Evolutionary conservation across 1,140 invertebrate genomes (phyloP).

Genomic region (Drosophila kikkawai): DNA sequence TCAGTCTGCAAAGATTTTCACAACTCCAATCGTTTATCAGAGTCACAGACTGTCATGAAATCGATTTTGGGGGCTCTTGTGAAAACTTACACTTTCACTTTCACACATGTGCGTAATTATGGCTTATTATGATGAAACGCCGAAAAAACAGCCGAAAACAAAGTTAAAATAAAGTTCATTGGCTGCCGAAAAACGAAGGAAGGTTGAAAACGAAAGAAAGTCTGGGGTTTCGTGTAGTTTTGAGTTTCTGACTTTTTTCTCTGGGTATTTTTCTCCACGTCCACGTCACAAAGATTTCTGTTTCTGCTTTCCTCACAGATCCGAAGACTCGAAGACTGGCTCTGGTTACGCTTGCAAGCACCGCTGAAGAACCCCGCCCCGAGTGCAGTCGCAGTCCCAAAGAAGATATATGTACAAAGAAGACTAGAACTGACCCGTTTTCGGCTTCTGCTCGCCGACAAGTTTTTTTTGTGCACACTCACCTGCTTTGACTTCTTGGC

Average conservation of each 20-base stretch:
- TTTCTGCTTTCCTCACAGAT: slow-evolving; percentile 19
- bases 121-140: slow-evolving; percentile 67
- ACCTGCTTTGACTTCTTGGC: slow-evolving; percentile 58
- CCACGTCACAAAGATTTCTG: slow-evolving; percentile 73
- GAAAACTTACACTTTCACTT: slow-evolving; percentile 73
- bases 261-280: slow-evolving; percentile 51
- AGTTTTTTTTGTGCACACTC: slow-evolving; percentile 44
- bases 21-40: slow-evolving; percentile 39
- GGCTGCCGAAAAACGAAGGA: slow-evolving; percentile 39
- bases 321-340: slow-evolving; percentile 39
- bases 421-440: slow-evolving; percentile 68
- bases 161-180: slow-evolving; percentile 76
- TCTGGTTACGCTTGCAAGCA: slow-evolving; percentile 73
- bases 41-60: slow-evolving; percentile 27
- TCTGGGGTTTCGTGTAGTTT: slow-evolving; percentile 40
- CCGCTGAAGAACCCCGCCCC: slow-evolving; percentile 40
- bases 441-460: slow-evolving; percentile 8
- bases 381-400: slow-evolving; percentile 45
- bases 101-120: slow-evolving; percentile 56
- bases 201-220: slow-evolving; percentile 66
- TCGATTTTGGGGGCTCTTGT: slow-evolving; percentile 41
- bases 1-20: slow-evolving; percentile 32
- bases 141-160: slow-evolving; percentile 35
- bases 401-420: slow-evolving; percentile 5
- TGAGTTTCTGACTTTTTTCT: slow-evolving; percentile 21